These are phyloP conservation scores for Heliconius ismenius DNA, from an alignment of 2,888 invertebrate genomes.

Conservation along the genomic window DNA sequence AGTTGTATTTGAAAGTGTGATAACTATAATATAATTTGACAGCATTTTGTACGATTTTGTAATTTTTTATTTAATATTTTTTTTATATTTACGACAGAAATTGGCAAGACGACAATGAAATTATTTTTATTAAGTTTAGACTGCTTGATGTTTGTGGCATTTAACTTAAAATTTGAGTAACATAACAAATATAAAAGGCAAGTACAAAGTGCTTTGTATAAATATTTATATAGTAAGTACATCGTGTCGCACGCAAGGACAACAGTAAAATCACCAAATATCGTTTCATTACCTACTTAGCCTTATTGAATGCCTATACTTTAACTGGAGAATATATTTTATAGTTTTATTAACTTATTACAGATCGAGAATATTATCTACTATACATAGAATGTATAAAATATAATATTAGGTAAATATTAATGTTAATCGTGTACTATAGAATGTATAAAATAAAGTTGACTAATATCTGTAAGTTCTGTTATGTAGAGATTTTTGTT, in stretches of 20 bases:
- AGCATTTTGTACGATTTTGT: constrained; percentile 48
- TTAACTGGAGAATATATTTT: constrained; percentile 80
- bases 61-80: constrained; percentile 42
- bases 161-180: constrained; percentile 39
- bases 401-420: constrained; percentile 74
- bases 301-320: constrained; percentile 80
- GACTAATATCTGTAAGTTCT: constrained; percentile 82
- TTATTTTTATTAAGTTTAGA: constrained; percentile 32
- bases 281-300: constrained; percentile 79
- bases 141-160: constrained; percentile 34
- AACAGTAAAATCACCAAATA: constrained; percentile 76
- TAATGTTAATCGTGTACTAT: constrained; percentile 80
- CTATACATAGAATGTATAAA: constrained; percentile 81
- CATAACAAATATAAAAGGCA: constrained; percentile 59
- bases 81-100: constrained; percentile 42
- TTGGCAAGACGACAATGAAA: constrained; percentile 46
- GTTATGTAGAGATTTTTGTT: constrained; percentile 82
- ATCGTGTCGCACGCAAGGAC: constrained; percentile 66
- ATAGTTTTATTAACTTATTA: constrained; percentile 83
- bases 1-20: constrained; percentile 34
- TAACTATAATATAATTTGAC: constrained; percentile 44
- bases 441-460: constrained; percentile 81
- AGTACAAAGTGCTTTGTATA: constrained; percentile 80
- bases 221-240: constrained; percentile 60
- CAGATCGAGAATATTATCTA: constrained; percentile 78